These are phyloP conservation scores for Holothuria leucospilota DNA, from an alignment of 53 echinoderm and acorn worm genomes.

Conservation along the genomic window DNA sequence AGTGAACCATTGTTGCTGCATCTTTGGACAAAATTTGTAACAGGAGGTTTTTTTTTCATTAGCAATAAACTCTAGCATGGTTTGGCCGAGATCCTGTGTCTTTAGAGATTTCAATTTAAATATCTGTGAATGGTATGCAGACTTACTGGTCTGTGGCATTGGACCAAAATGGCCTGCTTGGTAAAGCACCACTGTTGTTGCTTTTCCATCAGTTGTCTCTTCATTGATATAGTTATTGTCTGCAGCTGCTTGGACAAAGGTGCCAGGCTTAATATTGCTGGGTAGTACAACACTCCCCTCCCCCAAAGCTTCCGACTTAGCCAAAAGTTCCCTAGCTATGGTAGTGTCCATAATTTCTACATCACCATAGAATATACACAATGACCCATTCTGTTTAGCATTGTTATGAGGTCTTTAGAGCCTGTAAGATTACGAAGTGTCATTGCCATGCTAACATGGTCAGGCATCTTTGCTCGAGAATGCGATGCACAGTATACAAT, in stretches of 20 bases:
- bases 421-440: constrained; percentile 54
- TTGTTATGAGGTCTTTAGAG: constrained; percentile 44
- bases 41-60: constrained; percentile 13
- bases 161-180: no score
- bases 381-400: background rate
- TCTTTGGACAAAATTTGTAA: constrained; percentile 13
- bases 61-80: constrained; percentile 4
- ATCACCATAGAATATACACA: constrained; percentile 52
- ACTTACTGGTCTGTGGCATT: background rate
- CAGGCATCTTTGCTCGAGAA: constrained; percentile 40
- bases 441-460: constrained; percentile 28
- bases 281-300: background rate
- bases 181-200: no score
- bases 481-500: constrained; percentile 31
- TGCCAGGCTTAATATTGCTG: no score
- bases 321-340: constrained; percentile 46
- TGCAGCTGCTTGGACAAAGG: constrained; percentile 42
- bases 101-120: background rate
- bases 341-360: constrained; percentile 60
- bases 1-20: constrained; percentile 42
- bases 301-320: constrained; percentile 43
- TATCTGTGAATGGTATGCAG: constrained; percentile 44
- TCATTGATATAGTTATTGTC: no score
- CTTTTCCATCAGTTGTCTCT: no score
- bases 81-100: background rate